Base-by-base conservation (phyloP, 2,888 invertebrate genomes). In the Aethes cnicana region DNA sequence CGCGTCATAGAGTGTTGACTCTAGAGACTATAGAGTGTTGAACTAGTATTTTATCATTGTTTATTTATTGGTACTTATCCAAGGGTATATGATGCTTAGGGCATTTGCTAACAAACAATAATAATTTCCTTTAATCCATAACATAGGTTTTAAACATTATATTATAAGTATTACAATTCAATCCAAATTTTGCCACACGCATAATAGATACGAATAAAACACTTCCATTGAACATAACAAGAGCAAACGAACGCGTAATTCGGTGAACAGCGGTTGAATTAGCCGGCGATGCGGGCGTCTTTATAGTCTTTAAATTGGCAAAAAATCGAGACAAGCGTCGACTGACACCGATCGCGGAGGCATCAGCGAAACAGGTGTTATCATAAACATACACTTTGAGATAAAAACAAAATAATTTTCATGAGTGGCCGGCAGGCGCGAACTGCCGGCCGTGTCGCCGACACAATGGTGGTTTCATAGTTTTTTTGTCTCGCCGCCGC, bases 321-420 rank as follows among this genome's bases (percentile, higher is more conserved):
- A 89, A 89, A 89, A 89, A 84, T 81, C 74, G 79, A 77, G 81
- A 87, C 88, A 86, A 82, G 81, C 71, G 69, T 72, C 77, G 77
- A 74, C 74, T 84, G 89, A 89, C 89, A 89, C 86, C 84, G 87
- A 87, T 86, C 86, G 84, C 71, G 80, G 85, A 85, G 85, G 87
- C 86, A 88, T 87, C 85, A 81, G 72, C 80, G 85, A 87, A 89
- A 88, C 89, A 89, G 88, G 88, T 89, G 89, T 89, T 89, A 89
- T 89, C 87, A 88, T 88, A 89, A 89, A 89, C 89, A 88, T 88
- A 89, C 87, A 84, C 87, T 88, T 87, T 86, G 82, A 68, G 76
- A 88, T 85, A 89, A 89, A 88, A 88, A 88, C 87, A 86, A 88
- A 87, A 86, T 87, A 80, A 89, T 88, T 87, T 87, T 87, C 89